phyloP scores from a whole-genome alignment of 2,797 vertebrate genomes.

The Acrossocheilus wenchowensis region DNA sequence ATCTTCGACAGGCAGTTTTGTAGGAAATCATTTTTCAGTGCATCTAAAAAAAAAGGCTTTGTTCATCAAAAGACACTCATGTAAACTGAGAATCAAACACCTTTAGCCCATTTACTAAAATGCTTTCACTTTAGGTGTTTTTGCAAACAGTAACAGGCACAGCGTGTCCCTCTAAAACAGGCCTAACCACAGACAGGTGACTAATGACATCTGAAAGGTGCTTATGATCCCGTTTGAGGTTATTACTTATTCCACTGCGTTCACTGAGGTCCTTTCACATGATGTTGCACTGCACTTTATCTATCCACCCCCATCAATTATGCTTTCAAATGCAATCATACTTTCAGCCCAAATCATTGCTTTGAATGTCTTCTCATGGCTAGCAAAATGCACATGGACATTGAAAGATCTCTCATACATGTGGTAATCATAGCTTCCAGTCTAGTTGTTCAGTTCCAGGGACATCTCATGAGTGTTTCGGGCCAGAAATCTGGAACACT shows the following conservation, averaged over 20 bases:
- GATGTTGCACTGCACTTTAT: slow-evolving; percentile 10
- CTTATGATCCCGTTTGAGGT: slow-evolving; percentile 59
- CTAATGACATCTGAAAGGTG: slow-evolving; percentile 54
- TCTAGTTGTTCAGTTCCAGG: slow-evolving; percentile 33
- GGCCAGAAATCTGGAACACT: slow-evolving; percentile 16
- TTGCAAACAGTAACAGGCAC: background rate
- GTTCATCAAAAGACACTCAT: background rate
- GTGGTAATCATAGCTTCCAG: slow-evolving; percentile 22
- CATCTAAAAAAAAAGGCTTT: background rate
- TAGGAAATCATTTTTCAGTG: background rate
- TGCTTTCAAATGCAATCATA: slow-evolving; percentile 21
- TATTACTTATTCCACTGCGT: slow-evolving; percentile 54
- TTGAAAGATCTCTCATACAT: background rate
- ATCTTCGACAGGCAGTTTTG: background rate
- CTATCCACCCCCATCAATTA: slow-evolving; percentile 14
- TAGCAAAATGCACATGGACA: background rate
- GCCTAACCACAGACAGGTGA: slow-evolving; percentile 12
- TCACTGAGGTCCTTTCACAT: slow-evolving; percentile 9
- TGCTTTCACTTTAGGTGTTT: background rate
- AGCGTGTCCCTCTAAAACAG: slow-evolving; percentile 25
- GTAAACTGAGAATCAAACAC: slow-evolving; percentile 1
- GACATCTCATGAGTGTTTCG: slow-evolving; percentile 35
- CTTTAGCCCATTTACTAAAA: background rate
- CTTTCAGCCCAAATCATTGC: background rate
- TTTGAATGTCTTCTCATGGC: background rate